Evolutionary conservation across 2,113 vertebrate genomes (phyloP), one percentile per base, ranked within the genome.

Genomic region (Mus musculus): DNA sequence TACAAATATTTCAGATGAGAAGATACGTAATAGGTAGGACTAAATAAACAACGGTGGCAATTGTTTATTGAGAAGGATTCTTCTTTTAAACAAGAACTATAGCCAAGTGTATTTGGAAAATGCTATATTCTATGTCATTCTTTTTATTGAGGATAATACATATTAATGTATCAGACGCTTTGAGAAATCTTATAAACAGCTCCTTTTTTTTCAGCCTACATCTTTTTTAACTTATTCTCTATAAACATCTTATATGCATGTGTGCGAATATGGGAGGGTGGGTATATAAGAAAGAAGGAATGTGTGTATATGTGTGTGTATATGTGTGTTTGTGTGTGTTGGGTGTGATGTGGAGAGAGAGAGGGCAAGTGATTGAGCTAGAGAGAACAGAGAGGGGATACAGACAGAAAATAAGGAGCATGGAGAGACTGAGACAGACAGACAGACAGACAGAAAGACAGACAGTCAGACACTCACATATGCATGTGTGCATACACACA

Each of bases 161-260:
- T 39, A 46, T 63, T 92, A 76, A 77, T 20, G 85, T 30, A 65
- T 65, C 12, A 11, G 39, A 56, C 93, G 7, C 33, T 95, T 90
- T 90, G 52, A 72, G 56, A 85, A 84, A 88, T 92, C 73, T 84
- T 84, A 49, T 77, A 75, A 65, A 78, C 52, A 94, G 1, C 7
- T 95, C 24, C 82, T 65, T 80, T 92, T 19, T 42, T 84, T 91
- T 82, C 67, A 87, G 36, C 75, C 12, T 93, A 16, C 6, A 87
- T 52, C 39, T 82, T 42, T 96, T 75, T 90, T 26, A 30, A 88
- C 0, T 84, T 71, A 52, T 75, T 91, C 1, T 33, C 20, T 80
- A 36, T 8, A 77, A 24, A 85, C 0, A 61, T 6, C 3, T 4
- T 89, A 4, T 87, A 3, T 88, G 5, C 92, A 8, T 92, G 20